Evolutionary conservation across 2,888 invertebrate species (phyloP).

Genomic region (Spilosoma lubricipeda): DNA sequence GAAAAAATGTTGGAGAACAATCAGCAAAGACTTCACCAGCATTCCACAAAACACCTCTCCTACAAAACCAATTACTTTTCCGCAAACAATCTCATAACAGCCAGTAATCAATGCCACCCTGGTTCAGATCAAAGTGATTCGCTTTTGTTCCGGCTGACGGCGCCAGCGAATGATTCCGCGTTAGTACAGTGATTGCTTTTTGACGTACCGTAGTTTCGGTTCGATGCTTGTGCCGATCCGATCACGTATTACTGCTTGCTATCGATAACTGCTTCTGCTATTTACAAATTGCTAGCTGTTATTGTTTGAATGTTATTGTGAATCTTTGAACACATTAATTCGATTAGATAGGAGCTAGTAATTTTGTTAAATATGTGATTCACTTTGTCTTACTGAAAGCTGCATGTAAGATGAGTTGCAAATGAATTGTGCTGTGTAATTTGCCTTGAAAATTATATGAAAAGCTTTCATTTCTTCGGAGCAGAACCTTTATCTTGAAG

Average conservation of each 20-base stretch:
- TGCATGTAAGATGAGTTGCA: no score
- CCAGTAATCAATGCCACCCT: conserved; percentile 49
- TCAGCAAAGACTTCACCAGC: neutral
- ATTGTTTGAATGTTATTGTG: conserved; percentile 49
- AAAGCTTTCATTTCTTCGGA: neutral
- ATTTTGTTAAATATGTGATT: conserved; percentile 7
- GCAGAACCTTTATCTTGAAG: neutral
- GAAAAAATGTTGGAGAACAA: neutral
- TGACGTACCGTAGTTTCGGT: conserved; percentile 64
- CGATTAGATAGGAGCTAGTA: conserved; percentile 31
- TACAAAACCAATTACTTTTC: conserved; percentile 27
- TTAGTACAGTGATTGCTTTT: conserved; percentile 78
- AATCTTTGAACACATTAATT: conserved; percentile 35
- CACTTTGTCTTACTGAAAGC: neutral
- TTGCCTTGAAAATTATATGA: neutral
- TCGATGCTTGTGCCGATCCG: conserved; percentile 52
- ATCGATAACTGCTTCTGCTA: conserved; percentile 37
- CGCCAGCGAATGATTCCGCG: conserved; percentile 73
- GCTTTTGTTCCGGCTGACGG: conserved; percentile 78
- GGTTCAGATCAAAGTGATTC: conserved; percentile 77
- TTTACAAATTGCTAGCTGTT: conserved; percentile 52
- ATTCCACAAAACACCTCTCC: conserved; percentile 32
- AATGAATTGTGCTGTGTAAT: neutral
- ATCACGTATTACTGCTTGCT: conserved; percentile 44
- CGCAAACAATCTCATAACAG: conserved; percentile 36